A percentile compares a stretch with the other conserved stretches of the same genome.
These are phyloP conservation scores for Hypolimnas misippus DNA, from an alignment of 2,888 invertebrate genomes.

Conservation along the genomic window DNA sequence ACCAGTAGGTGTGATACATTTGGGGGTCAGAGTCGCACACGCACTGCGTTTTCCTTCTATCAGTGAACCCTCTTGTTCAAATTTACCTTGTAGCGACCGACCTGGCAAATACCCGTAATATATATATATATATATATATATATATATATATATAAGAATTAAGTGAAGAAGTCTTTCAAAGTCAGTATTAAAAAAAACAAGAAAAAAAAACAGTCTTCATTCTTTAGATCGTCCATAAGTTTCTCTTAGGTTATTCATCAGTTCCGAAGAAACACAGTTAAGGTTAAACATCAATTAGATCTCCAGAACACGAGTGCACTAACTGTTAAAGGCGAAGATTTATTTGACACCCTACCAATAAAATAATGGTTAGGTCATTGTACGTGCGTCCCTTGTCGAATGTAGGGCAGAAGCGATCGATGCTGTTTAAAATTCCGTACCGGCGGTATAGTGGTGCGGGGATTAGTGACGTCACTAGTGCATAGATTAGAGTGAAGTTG, in stretches of 20 bases:
- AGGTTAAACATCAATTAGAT: slow-evolving; percentile 53
- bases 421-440: slow-evolving; percentile 74
- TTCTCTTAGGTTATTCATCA: background rate
- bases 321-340: slow-evolving; percentile 45
- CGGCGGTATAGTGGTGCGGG: slow-evolving; percentile 55
- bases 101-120: too few relatives aligned
- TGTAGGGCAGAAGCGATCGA: slow-evolving; percentile 71
- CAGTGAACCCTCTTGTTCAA: too few relatives aligned
- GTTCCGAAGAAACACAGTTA: slow-evolving; percentile 30
- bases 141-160: too few relatives aligned
- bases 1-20: too few relatives aligned
- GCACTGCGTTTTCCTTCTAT: too few relatives aligned
- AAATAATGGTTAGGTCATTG: slow-evolving; percentile 45
- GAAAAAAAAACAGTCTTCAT: background rate
- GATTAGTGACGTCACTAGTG: slow-evolving; percentile 42
- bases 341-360: slow-evolving; percentile 48
- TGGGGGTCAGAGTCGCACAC: too few relatives aligned
- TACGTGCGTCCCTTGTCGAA: slow-evolving; percentile 45
- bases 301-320: slow-evolving; percentile 47
- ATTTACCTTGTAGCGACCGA: too few relatives aligned
- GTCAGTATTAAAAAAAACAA: too few relatives aligned
- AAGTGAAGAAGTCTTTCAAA: too few relatives aligned
- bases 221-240: background rate
- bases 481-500: slow-evolving; percentile 4
- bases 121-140: too few relatives aligned